phyloP scores from a whole-genome alignment of 2,113 vertebrate species.

The Mustelus asterias region DNA sequence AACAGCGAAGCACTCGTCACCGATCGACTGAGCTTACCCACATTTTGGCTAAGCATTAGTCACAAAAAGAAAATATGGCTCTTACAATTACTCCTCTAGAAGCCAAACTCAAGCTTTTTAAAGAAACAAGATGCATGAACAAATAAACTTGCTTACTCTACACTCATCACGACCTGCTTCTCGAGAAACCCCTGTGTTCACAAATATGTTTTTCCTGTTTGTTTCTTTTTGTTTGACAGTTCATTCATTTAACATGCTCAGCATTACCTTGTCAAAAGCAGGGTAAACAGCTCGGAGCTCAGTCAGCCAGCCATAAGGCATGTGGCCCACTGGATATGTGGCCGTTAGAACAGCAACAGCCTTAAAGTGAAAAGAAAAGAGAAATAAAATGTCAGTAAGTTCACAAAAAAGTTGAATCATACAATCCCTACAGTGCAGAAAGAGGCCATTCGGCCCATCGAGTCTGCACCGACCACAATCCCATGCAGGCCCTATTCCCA shows the following conservation, averaged over 20 bases:
- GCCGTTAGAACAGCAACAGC: constrained; percentile 93
- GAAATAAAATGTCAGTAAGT: constrained; percentile 7
- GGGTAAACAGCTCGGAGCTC: constrained; percentile 93
- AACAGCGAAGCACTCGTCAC: neutral
- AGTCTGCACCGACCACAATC: no score
- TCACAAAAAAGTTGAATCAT: neutral
- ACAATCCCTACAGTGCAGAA: no score
- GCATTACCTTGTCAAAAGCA: constrained; percentile 90
- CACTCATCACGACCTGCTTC: neutral
- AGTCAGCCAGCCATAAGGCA: constrained; percentile 97
- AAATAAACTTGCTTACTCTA: neutral
- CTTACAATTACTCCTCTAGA: neutral
- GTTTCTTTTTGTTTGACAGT: neutral
- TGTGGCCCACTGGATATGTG: constrained; percentile 95
- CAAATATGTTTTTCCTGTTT: neutral
- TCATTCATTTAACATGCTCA: neutral
- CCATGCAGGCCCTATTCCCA: no score
- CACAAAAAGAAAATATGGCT: neutral
- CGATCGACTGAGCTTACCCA: neutral
- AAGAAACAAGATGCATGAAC: neutral
- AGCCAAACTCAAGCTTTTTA: neutral
- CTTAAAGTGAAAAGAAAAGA: constrained; percentile 55
- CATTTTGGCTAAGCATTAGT: neutral
- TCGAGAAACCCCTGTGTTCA: neutral
- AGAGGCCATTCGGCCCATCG: no score